These are phyloP conservation scores for Trichonephila clavata DNA, from an alignment of 1,140 invertebrate genomes.

Conservation along the genomic window DNA sequence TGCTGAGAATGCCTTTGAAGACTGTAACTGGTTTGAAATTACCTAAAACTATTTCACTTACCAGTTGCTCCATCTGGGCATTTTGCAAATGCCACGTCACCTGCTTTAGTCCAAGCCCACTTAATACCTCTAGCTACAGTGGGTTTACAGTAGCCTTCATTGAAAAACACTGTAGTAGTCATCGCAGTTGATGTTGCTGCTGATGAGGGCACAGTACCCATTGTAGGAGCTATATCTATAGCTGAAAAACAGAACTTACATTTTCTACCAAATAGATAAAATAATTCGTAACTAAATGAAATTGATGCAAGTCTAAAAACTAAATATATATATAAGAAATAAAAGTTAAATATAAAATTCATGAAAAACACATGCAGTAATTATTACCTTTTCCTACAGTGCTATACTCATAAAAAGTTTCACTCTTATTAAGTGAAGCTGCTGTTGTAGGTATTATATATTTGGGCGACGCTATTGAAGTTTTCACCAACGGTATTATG, in stretches of 20 bases:
- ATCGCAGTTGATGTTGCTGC: neutral
- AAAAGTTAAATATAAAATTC: neutral
- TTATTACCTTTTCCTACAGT: constrained; percentile 46
- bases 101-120: constrained; percentile 93
- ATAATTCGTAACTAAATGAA: no score
- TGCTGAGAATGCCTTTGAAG: no score
- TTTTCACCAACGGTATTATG: neutral
- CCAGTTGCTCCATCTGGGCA: constrained; percentile 92
- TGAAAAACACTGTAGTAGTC: neutral
- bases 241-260: neutral
- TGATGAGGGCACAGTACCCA: neutral
- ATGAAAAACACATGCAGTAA: neutral
- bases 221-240: neutral
- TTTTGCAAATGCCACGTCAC: constrained; percentile 88
- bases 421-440: constrained; percentile 1
- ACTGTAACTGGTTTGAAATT: no score
- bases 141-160: constrained; percentile 84
- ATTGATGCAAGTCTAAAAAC: neutral
- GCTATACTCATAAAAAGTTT: neutral
- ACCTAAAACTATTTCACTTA: neutral
- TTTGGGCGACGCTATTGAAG: neutral
- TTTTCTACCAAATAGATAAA: no score
- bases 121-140: constrained; percentile 88
- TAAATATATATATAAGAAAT: neutral
- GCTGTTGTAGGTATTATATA: neutral